Percentiles rank a stretch among this genome's conserved stretches.
phyloP scores from a whole-genome alignment of 2,113 vertebrate species.

The Neodon shergylaensis region DNA sequence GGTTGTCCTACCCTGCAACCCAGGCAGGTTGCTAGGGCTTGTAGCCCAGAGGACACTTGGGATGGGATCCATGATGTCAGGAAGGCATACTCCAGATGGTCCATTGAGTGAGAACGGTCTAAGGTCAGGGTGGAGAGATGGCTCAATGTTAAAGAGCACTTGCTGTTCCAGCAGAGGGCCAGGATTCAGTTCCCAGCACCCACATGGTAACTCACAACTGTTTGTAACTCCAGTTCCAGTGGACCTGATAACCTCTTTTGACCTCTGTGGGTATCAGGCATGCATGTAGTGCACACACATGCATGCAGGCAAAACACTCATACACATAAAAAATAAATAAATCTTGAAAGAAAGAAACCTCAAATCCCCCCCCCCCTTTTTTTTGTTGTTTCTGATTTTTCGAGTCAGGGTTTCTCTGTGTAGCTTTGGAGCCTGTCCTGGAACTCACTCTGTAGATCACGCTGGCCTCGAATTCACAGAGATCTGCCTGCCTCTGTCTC shows the following conservation, averaged over 20 bases:
- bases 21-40: accelerated
- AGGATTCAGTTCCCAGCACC: not conserved
- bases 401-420: too few relatives aligned
- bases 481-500: too few relatives aligned
- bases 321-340: not conserved
- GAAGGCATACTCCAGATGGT: accelerated
- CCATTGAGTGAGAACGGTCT: not conserved
- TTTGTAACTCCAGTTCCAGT: not conserved
- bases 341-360: not conserved
- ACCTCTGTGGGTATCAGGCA: not conserved
- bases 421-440: too few relatives aligned
- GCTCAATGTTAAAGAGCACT: not conserved
- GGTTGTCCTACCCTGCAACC: not conserved
- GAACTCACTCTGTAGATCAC: too few relatives aligned
- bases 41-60: not conserved
- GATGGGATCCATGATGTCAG: not conserved
- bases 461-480: too few relatives aligned
- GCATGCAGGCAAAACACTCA: not conserved
- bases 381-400: too few relatives aligned
- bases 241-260: not conserved
- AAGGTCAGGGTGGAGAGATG: not conserved
- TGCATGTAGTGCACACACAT: not conserved
- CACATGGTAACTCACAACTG: not conserved
- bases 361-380: too few relatives aligned
- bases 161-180: not conserved